These are phyloP conservation scores for Oscheius sp. DNA, from an alignment of 1,140 invertebrate species.

Conservation along the genomic window DNA sequence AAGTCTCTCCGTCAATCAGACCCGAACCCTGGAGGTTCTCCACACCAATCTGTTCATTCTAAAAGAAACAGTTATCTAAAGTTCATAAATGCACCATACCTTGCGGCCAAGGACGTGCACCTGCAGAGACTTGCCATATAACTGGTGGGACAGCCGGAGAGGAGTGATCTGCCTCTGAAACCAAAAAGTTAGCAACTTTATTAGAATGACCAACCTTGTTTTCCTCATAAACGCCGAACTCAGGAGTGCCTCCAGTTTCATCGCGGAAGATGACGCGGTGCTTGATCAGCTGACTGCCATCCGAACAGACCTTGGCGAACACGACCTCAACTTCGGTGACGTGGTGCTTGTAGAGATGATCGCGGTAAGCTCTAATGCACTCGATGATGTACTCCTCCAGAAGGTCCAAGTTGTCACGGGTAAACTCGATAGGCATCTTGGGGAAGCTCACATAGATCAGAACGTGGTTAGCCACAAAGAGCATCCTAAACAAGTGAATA, in stretches of 20 bases:
- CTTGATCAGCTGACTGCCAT: constrained; percentile 24
- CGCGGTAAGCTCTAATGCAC: constrained; percentile 47
- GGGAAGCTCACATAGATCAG: constrained; percentile 50
- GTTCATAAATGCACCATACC: no score
- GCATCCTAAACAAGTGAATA: background rate
- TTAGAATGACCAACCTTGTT: background rate
- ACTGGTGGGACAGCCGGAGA: background rate
- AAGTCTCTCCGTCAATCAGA: constrained; percentile 96
- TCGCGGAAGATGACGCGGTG: constrained; percentile 55
- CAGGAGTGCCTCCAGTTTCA: constrained; percentile 59
- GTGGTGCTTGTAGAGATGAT: constrained; percentile 49
- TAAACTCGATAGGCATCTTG: constrained; percentile 41
- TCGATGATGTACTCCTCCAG: constrained; percentile 38
- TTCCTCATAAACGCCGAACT: constrained; percentile 46
- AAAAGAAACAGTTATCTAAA: no score
- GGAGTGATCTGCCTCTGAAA: background rate
- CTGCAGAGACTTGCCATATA: constrained; percentile 4
- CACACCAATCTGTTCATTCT: constrained; percentile 87
- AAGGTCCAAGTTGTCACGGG: background rate
- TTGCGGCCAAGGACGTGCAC: constrained; percentile 70
- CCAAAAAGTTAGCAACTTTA: no score
- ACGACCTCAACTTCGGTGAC: constrained; percentile 54
- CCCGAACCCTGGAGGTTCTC: constrained; percentile 93
- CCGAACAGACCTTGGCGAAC: constrained; percentile 28
- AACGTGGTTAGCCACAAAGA: constrained; percentile 45